Base-by-base conservation (phyloP, 2,797 vertebrate species). In the Tauraco hartlaubi region DNA sequence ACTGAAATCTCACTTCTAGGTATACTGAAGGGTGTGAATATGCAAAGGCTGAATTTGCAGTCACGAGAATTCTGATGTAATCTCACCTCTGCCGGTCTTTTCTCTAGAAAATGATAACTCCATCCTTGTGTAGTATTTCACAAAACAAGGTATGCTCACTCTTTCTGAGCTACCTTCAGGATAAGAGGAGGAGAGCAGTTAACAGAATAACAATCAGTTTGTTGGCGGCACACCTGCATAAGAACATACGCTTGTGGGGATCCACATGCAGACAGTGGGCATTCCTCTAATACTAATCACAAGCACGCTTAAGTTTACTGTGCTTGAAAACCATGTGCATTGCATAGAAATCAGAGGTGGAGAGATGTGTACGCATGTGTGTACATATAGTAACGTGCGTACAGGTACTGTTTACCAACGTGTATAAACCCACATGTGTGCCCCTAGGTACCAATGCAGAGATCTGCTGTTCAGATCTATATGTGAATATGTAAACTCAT, bases 371-470 rank as follows among this genome's bases (percentile, higher is more conserved):
- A 29, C 0, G 3, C 9, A 5, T 11, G 6, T 37, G 23, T 11
- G 21, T 44, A 51, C 10, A 20, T 33, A 13, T 4, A 67, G 23
- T 19, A 59, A 11, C 1, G 1, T n/a, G 12, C 1, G 1, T 55
- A 15, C 20, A 55, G 41, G 28, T 51, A 12, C 25, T 72, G 17
- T 28, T 56, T 68, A 28, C n/a, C 58, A 52, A n/a, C 51, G 41
- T 35, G 8, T 48, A 29, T 39, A 58, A 82, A 79, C 5, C 12
- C 12, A 12, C 29, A 51, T 4, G 9, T 12, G 22, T n/a, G 35
- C 12, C 54, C 20, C 59, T 54, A 56, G 58, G 44, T 73, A 66
- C 33, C 37, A 44, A 5, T n/a, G 37, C 16, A 37, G 13, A 56
- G 43, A 66, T 67, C 46, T 14, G 25, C 58, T 29, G 25, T 66